Base-by-base conservation (phyloP, 2,888 invertebrate species). In the Heliconius ismenius region DNA sequence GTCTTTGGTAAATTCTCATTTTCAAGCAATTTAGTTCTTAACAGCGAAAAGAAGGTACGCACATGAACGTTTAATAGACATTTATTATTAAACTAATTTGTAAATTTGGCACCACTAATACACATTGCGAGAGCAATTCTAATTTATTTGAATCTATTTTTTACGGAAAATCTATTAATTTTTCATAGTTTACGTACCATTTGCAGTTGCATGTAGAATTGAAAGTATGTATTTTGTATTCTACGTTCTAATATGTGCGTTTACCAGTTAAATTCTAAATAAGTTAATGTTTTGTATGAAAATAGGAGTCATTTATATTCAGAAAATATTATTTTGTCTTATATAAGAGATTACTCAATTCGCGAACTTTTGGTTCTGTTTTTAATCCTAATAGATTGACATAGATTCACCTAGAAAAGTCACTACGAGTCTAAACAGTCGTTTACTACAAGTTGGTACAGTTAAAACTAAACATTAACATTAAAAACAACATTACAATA, bases 241-340 rank as follows among this genome's bases (percentile, higher is more conserved):
- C 87, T 90, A 90, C 84, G 77, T 79, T 83, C 86, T 91, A 88
- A 85, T 81, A 89, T 92, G 91, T 93, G 91, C 92, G 92, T 91
- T 88, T 90, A 89, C 89, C 89, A 88, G 89, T 90, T 90, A 88
- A 84, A 89, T 83, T 85, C 90, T 92, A 91, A 89, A 84, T 88
- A 90, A 91, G 87, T 91, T 91, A 87, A 89, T 86, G 85, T 85
- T 82, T 87, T 89, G 91, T 93, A 93, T 90, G 93, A 93, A 94
- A 93, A 93, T 93, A 93, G 91, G 91, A 89, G 90, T 91, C 82
- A 88, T 89, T 92, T 90, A 85, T 89, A 86, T 88, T 92, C 88
- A 90, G 92, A 93, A 93, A 94, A 94, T 93, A 93, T 87, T 86
- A 82, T 85, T 84, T 86, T 82, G 86, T 89, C 84, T 90, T 89